Evolutionary conservation across 2,797 vertebrate species (phyloP), one percentile per base, ranked within the genome.

Genomic region (Siniperca scherzeri): DNA sequence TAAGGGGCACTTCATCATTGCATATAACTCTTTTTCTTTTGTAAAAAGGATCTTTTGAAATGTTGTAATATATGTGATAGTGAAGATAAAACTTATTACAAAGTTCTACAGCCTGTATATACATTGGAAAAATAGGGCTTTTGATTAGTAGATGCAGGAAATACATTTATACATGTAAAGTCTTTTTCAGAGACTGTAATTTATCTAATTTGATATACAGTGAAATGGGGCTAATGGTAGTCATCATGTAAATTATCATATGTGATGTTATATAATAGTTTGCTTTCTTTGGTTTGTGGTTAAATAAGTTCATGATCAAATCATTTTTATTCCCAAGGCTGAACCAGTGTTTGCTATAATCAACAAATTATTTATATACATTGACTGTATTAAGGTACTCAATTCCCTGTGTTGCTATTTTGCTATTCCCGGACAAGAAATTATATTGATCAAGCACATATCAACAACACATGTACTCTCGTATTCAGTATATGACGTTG

Each of bases 21-120:
- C 95, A 94, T 96, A 95, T 95, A 93, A 95, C 95, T 96, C 95
- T 97, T 97, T 97, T 97, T 97, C 96, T 90, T 97, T 92, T 98
- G 94, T 97, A 96, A 93, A 97, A 91, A 95, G 95, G 92, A 95
- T 92, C 89, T 97, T 96, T 94, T 93, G 95, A 96, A 96, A 96
- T 95, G 96, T 96, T 97, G 96, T 97, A 97, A 97, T 96, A 96
- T 96, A 97, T 96, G 94, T 96, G 95, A 96, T 95, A 96, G 95
- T 96, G 95, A 93, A 95, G 94, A 95, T 87, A 89, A 94, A 93
- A 96, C 94, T 89, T 97, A 97, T 98, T 97, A 95, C 93, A 96
- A 95, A 91, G 87, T 97, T 98, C 97, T 97, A 96, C 96, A 97
- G 94, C 94, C 93, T 98, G 96, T 98, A 97, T 95, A 96, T 97